Conservation (phyloP, 1,140 invertebrate species). For the Luehdorfia chinensis region DNA sequence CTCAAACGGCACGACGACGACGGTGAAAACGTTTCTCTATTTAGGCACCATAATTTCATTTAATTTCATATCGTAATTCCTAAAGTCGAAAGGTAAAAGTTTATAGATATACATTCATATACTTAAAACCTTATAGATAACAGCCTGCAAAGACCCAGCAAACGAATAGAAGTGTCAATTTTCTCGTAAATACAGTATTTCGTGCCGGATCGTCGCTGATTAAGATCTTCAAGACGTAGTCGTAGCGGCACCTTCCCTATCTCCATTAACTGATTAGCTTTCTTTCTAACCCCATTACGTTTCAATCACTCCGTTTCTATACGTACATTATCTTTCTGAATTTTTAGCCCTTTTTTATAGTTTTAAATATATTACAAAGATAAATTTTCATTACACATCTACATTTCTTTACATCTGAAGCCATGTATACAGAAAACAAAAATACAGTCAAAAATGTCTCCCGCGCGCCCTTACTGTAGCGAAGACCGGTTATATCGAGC, state of each 20-base stretch:
- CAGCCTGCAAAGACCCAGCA: background rate
- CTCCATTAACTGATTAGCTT: conserved; percentile 48
- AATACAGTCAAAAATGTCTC: too few species aligned
- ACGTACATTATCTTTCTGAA: conserved; percentile 10
- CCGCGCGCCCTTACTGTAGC: too few species aligned
- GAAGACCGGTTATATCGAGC: too few species aligned
- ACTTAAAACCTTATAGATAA: too few species aligned
- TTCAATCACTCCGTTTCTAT: conserved; percentile 22
- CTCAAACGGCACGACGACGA: conserved; percentile 27
- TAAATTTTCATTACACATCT: too few species aligned
- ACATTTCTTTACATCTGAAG: too few species aligned
- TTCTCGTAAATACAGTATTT: conserved; percentile 7
- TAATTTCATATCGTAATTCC: conserved; percentile 27
- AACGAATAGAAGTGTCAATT: background rate
- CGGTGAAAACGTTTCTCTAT: conserved; percentile 26
- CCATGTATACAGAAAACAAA: too few species aligned
- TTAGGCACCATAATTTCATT: too few species aligned
- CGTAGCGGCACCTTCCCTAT: conserved; percentile 27
- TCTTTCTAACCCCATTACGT: conserved; percentile 32
- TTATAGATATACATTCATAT: background rate
- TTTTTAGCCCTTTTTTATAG: conserved; percentile 7
- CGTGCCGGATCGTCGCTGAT: conserved; percentile 18
- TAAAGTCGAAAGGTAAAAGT: background rate
- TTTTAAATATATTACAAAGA: too few species aligned
- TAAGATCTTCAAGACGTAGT: conserved; percentile 31